Evolutionary conservation across 2,888 invertebrate species (phyloP).

Genomic region (Heteromurus nitidus): DNA sequence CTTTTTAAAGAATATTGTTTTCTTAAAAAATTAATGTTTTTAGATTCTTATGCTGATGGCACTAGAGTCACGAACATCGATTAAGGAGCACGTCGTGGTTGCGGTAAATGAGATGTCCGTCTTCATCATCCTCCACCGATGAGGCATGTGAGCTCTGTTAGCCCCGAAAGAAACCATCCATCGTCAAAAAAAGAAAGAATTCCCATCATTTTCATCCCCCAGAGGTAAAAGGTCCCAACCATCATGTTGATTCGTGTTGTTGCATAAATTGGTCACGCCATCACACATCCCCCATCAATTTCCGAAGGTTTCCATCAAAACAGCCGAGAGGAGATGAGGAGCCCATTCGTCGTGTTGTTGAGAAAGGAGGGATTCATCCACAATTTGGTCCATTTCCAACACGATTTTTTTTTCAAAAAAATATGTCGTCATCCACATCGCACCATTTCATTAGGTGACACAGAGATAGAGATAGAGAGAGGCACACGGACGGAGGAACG

Average conservation of each 20-base stretch:
- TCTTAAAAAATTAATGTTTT: constrained; percentile 41
- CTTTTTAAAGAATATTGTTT: constrained; percentile 9
- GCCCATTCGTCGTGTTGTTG: too few relatives aligned
- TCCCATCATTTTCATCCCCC: background rate
- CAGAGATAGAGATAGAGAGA: background rate
- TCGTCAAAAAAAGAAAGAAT: background rate
- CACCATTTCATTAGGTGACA: background rate
- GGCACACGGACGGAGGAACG: background rate
- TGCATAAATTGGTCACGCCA: too few relatives aligned
- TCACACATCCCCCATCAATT: constrained; percentile 11
- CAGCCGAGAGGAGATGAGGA: too few relatives aligned
- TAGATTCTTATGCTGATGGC: constrained; percentile 68
- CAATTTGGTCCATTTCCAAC: constrained; percentile 41
- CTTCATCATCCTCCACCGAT: constrained; percentile 99
- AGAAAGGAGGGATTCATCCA: too few relatives aligned
- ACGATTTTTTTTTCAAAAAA: constrained; percentile 24
- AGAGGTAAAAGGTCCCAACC: too few relatives aligned
- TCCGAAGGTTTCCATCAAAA: too few relatives aligned
- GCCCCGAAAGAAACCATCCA: constrained; percentile 4
- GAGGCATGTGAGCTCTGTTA: constrained; percentile 86
- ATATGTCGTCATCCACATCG: constrained; percentile 25
- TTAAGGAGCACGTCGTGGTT: constrained; percentile 99
- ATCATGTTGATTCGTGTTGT: too few relatives aligned
- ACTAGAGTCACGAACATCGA: constrained; percentile 95
- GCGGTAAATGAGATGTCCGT: constrained; percentile 99